Evolutionary conservation across 2,888 invertebrate genomes (phyloP).

Genomic region (Diaperis boleti): DNA sequence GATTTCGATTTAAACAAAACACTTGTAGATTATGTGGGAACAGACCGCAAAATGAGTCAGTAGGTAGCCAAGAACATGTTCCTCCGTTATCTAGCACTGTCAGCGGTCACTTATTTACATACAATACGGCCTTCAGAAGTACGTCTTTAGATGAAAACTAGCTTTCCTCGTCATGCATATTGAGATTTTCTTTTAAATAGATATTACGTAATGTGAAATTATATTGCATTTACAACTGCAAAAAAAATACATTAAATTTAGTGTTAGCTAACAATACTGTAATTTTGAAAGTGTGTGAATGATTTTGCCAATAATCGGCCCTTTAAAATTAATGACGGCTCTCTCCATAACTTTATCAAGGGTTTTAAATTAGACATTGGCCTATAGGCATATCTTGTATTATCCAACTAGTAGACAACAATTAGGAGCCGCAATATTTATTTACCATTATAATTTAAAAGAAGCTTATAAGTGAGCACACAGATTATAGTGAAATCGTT

Average conservation of each 20-base stretch:
- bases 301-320: no score
- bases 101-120: constrained; percentile 51
- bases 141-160: constrained; percentile 42
- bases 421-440: background rate
- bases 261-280: no score
- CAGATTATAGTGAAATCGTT: background rate
- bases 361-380: no score
- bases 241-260: no score
- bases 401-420: no score
- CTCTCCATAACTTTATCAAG: no score
- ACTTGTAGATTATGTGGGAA: constrained; percentile 2
- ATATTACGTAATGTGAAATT: constrained; percentile 1
- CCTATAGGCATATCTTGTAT: no score
- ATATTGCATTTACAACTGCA: background rate
- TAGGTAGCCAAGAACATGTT: constrained; percentile 6
- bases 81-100: constrained; percentile 32
- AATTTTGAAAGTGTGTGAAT: no score
- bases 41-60: constrained; percentile 3
- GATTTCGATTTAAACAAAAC: background rate
- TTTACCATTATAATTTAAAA: background rate
- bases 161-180: constrained; percentile 11
- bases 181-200: constrained; percentile 5
- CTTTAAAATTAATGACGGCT: no score
- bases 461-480: background rate
- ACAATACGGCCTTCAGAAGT: constrained; percentile 59